Evolutionary conservation across 2,797 vertebrate genomes (phyloP), one percentile per base, ranked within the genome.

Genomic region (Pithecia hirsuta): DNA sequence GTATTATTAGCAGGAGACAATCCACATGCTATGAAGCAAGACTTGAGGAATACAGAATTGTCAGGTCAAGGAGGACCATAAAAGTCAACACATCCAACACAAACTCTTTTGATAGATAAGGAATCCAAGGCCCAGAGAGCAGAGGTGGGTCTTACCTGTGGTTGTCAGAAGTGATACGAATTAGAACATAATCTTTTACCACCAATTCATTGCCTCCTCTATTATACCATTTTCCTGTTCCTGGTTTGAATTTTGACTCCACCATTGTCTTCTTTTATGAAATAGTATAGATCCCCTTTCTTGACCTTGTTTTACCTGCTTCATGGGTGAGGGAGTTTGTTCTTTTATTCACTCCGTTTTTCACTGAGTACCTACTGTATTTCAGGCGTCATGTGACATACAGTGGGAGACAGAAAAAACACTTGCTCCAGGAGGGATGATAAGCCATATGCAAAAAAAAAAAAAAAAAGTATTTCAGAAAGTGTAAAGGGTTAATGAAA

Each of bases 31-130:
- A 15, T 90, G n/a, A 33, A 59, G 74, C 4, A 57, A 85, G 55
- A 80, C 12, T 80, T 70, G 67, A 30, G 70, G 44, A 86, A 87
- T 61, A 83, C 5, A 91, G 17, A 95, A 52, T 26, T 64, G 14
- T 85, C 84, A 85, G 26, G 74, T 72, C 50, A 75, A 36, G 75
- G 36, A 81, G 17, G 33, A 59, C n/a, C 57, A 88, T 82, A 79
- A 57, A 93, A 52, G 57, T 82, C 67, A 91, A 92, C 22, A 59
- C 41, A 88, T 79, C 33, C 39, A 82, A 59, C 8, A 13, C 15
- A 82, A 85, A 44, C 26, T 96, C 64, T 93, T 94, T 61, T 83
- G 41, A 91, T 74, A 24, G 55, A 22, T 64, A 89, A 97, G 59
- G 72, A 76, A 88, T 70, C 55, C 24, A 44, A 94, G 41, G 72